Evolutionary conservation across 2,797 vertebrate genomes (phyloP).

Genomic region (Fratercula arctica): DNA sequence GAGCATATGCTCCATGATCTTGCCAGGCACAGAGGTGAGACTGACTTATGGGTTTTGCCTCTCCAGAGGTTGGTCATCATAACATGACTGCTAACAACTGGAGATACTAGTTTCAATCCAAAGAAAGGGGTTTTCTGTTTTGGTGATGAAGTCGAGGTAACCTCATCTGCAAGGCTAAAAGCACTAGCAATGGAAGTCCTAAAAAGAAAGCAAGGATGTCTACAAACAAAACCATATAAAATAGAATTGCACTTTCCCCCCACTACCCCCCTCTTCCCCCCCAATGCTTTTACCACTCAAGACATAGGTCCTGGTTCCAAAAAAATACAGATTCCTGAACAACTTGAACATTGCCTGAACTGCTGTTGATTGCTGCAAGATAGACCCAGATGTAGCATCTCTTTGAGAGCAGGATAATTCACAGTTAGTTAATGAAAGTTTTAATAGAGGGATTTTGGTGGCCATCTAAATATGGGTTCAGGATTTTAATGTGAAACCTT

Average conservation of each 20-base stretch:
- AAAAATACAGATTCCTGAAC: background rate
- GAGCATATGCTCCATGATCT: too few relatives aligned
- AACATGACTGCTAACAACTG: background rate
- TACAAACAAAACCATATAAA: background rate
- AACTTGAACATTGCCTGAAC: background rate
- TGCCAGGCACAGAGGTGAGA: too few relatives aligned
- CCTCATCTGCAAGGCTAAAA: background rate
- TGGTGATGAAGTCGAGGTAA: background rate
- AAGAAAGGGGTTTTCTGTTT: background rate
- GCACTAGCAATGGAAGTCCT: background rate
- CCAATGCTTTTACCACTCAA: background rate
- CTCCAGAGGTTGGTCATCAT: background rate
- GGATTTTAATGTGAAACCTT: background rate
- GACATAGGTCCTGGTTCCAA: background rate
- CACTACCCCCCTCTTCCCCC: fast-evolving
- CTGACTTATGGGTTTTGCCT: background rate
- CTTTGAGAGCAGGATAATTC: background rate
- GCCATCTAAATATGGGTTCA: background rate
- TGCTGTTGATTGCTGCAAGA: background rate
- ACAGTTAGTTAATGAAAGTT: background rate
- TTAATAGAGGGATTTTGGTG: background rate
- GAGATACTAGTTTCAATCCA: background rate
- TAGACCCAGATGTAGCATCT: background rate
- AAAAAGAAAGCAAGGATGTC: background rate
- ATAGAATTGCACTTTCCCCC: background rate